A percentile compares a stretch with the other conserved stretches of the same genome.
phyloP scores from a whole-genome alignment of 37 sponge, comb jelly and placozoan genomes.

The Axinella damicornis region DNA sequence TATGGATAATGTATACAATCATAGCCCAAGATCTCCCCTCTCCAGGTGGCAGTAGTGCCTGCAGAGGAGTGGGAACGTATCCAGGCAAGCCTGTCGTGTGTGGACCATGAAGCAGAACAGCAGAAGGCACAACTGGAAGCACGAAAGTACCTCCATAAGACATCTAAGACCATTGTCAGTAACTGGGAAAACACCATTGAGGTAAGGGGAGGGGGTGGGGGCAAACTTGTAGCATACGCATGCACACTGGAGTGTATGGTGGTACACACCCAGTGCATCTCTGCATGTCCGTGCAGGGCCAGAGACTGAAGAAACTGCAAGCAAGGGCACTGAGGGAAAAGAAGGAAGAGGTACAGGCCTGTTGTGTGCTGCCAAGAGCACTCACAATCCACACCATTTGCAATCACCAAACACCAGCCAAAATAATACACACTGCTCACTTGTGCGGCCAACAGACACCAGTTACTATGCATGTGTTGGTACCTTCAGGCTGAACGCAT shows the following conservation, averaged over 20 bases:
- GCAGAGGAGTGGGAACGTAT: not conserved
- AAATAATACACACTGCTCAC: too few relatives aligned
- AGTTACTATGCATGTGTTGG: too few relatives aligned
- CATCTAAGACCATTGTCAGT: conserved; percentile 55
- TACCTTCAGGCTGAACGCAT: conserved; percentile 38
- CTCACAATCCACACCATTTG: too few relatives aligned
- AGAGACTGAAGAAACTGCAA: conserved; percentile 77
- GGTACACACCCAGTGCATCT: too few relatives aligned
- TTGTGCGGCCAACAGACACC: too few relatives aligned
- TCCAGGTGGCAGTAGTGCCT: not conserved
- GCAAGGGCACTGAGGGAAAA: conserved; percentile 63
- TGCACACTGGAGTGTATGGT: too few relatives aligned
- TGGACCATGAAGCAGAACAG: not conserved
- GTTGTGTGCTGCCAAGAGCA: not conserved
- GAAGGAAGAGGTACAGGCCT: conserved; percentile 68
- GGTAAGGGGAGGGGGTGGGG: too few relatives aligned
- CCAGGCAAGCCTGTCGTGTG: not conserved
- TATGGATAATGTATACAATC: too few relatives aligned
- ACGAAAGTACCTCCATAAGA: conserved; percentile 3
- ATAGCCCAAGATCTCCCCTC: too few relatives aligned
- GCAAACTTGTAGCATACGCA: too few relatives aligned
- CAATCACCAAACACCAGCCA: too few relatives aligned
- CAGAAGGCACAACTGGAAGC: not conserved
- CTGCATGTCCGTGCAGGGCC: conserved; percentile 52
- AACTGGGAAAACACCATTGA: conserved; percentile 89